Base-by-base conservation (phyloP, 2,797 vertebrate species). In the Takifugu ocellatus region DNA sequence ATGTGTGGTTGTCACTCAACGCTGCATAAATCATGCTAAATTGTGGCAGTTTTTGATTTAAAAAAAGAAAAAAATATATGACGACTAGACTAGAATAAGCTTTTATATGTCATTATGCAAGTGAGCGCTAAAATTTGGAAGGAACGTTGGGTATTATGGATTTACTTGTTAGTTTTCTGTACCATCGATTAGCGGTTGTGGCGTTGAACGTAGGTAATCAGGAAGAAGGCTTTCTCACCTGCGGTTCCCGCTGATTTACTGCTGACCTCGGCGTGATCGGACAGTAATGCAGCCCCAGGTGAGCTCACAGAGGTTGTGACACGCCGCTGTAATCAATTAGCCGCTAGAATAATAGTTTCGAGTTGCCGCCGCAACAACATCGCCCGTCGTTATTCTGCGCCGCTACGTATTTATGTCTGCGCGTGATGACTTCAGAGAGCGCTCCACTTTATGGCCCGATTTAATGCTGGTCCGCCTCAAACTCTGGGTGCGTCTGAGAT, bases 401-500 rank as follows among this genome's bases (percentile, higher is more conserved):
- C 21, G 21, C 21, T 21, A 21, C 31, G 3, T 65, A 56, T 68
- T 56, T 68, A 70, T 42, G 49, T 36, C 36, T 10, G 25, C 16
- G 29, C 31, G 6, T 12, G 44, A 49, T 51, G 78, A 75, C 70
- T 74, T 54, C 64, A 76, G 55, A 59, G 26, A 56, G 26, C 53
- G 49, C 73, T 72, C 58, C 25, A 2, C 59, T 68, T 74, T 70
- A 78, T 7, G 51, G 54, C 59, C 69, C 39, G 11, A 47, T 69
- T 73, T 66, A 48, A 68, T 64, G 49, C 63, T 21, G 5, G 54
- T 49, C 26, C 61, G 56, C 51, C 72, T 67, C 70, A n/a, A 56
- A 62, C 63, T 49, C 46, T 72, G 51, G 45, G 59, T 43, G 69
- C 44, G 49, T 42, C 48, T 4, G 43, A 60, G 45, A 49, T 6